phyloP scores from a whole-genome alignment of 2,113 vertebrate genomes.

The Lampris megalopsis region DNA sequence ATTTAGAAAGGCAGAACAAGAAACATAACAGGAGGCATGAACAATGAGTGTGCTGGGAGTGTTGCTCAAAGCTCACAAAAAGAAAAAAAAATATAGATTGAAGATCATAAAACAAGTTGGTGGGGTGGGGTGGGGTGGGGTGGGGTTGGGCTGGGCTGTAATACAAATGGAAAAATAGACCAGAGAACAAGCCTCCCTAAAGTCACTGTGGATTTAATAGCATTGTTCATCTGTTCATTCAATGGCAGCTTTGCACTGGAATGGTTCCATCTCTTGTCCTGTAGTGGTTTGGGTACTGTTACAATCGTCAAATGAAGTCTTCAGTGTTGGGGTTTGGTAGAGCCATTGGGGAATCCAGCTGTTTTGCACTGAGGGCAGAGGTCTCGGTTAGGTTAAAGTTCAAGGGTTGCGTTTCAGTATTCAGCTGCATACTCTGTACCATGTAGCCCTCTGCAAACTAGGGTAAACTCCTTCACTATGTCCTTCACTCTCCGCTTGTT shows the following conservation, averaged over 20 bases:
- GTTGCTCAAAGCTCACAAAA: slow-evolving; percentile 58
- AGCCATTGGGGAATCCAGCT: slow-evolving; percentile 57
- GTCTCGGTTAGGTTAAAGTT: slow-evolving; percentile 57
- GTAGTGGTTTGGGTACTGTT: slow-evolving; percentile 46
- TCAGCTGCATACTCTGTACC: slow-evolving; percentile 98
- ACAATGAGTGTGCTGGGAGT: slow-evolving; percentile 68
- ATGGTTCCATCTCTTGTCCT: slow-evolving; percentile 61
- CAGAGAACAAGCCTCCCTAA: slow-evolving; percentile 46
- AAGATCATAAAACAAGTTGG: slow-evolving; percentile 11
- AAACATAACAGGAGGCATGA: slow-evolving; percentile 48
- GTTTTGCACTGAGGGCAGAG: slow-evolving; percentile 64
- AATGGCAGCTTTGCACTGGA: slow-evolving; percentile 50
- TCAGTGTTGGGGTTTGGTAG: slow-evolving; percentile 54
- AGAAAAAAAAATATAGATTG: slow-evolving; percentile 36
- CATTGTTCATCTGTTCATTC: slow-evolving; percentile 51
- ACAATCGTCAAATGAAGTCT: slow-evolving; percentile 69
- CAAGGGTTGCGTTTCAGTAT: slow-evolving; percentile 85
- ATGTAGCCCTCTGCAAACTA: slow-evolving; percentile 96
- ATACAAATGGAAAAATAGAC: slow-evolving; percentile 17
- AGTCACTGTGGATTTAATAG: slow-evolving; percentile 39
- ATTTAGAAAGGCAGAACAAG: slow-evolving; percentile 72
- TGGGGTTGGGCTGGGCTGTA: slow-evolving; percentile 20
- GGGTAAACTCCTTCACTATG: slow-evolving; percentile 98
- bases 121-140: slow-evolving; percentile 15
- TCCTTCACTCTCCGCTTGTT: slow-evolving; percentile 98